Base-by-base conservation (phyloP, 2,797 vertebrate species). In the Pachyuromys duprasi region DNA sequence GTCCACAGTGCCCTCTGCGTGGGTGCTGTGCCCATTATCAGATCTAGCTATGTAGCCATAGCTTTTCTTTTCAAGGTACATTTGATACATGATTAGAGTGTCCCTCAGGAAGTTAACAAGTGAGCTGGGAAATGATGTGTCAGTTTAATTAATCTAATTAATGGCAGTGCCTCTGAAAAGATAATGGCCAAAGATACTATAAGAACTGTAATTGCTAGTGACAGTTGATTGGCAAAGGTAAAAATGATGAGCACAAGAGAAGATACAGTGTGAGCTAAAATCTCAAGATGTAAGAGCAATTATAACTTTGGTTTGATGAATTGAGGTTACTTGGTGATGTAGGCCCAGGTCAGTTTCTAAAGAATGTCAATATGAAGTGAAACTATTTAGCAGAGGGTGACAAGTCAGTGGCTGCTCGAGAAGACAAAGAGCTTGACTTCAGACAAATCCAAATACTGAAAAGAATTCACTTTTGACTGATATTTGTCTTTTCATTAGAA, bases 161-260 rank as follows among this genome's bases (percentile, higher is more conserved):
- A 79, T n/a, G 18, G 63, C 78, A 88, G 45, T 90, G 82, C 57
- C 42, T 96, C 72, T 89, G 86, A 81, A 57, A 88, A 91, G 75
- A 87, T 89, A 93, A 86, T 84, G 31, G 26, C 9, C 12, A 70
- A 24, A 15, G 67, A 88, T 42, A 39, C 45, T 14, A 53, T 83
- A 80, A 93, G 69, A 93, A 53, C 24, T 86, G n/a, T 72, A 90
- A 86, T 67, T 76, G 72, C 82, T 74, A 86, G 57, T 82, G 39
- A 57, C 28, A 79, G n/a, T 33, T 96, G 95, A 94, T 42, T 89
- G 82, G 79, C 89, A 94, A 95, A 89, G 53, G 36, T 93, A 90
- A 72, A 26, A 20, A 76, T 28, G 6, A 31, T 70, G 13, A 45
- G 6, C 20, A 33, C 36, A 83, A 86, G 31, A 86, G 62, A 26